Evolutionary conservation across 2,888 invertebrate genomes (phyloP).

Genomic region (Drosophila affinis): DNA sequence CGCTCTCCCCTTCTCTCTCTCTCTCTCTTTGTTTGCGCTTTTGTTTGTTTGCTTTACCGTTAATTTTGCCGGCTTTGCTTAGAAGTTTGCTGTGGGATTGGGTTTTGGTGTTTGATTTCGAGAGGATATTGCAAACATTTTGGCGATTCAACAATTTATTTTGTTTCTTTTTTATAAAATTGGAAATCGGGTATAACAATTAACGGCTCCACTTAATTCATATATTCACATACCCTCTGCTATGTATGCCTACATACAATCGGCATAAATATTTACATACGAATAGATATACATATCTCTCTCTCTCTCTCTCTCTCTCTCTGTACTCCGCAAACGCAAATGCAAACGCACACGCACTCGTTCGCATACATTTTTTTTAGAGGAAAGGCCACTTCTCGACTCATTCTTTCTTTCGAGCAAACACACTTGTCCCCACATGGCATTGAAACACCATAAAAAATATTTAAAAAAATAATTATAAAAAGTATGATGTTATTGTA

Average conservation of each 20-base stretch:
- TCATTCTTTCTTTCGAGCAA: conserved; percentile 14
- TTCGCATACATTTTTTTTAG: neutral
- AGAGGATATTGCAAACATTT: neutral
- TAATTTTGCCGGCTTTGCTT: neutral
- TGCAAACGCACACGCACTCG: conserved; percentile 1
- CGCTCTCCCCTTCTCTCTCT: neutral
- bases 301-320: neutral
- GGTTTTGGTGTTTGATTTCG: neutral
- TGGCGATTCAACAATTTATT: neutral
- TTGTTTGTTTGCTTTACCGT: neutral
- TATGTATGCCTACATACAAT: conserved; percentile 7
- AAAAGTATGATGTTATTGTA: neutral
- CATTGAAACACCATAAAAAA: conserved; percentile 21
- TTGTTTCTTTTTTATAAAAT: conserved; percentile 16
- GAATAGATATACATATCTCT: neutral
- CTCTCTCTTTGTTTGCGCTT: conserved; percentile 4
- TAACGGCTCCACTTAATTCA: conserved; percentile 37
- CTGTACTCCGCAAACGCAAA: neutral
- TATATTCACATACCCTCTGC: conserved; percentile 22
- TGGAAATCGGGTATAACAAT: conserved; percentile 34
- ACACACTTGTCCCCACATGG: conserved; percentile 19
- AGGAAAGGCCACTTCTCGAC: neutral
- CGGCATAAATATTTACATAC: conserved; percentile 17
- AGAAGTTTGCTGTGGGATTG: neutral
- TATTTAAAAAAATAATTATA: neutral